Conservation (phyloP, 2,888 invertebrate species). For the Carcina quercana region DNA sequence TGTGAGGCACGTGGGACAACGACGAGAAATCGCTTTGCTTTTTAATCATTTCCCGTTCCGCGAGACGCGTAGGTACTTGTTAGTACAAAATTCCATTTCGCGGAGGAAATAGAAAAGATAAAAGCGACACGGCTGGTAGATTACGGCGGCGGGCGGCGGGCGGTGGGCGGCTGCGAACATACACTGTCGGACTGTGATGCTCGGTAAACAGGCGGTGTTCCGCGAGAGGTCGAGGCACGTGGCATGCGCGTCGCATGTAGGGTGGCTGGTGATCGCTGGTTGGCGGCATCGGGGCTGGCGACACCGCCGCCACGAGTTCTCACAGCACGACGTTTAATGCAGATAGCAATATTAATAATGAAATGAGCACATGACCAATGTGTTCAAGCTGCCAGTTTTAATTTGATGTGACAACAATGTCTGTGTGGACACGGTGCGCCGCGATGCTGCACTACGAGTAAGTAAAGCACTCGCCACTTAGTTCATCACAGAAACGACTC, state of each 20-base stretch:
- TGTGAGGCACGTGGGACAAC: no score
- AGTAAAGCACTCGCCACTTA: no score
- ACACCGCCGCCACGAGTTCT: constrained; percentile 7
- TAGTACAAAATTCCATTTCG: no score
- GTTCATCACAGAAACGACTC: no score
- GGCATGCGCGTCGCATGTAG: constrained; percentile 5
- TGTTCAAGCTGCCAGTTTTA: no score
- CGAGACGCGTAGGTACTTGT: no score
- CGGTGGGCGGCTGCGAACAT: neutral
- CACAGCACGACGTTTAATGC: neutral
- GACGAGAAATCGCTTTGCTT: no score
- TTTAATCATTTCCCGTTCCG: no score
- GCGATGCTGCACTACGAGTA: neutral
- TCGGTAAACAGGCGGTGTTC: no score
- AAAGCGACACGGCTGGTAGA: neutral
- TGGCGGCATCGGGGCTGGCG: no score
- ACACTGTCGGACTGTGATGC: no score
- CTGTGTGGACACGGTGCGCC: neutral
- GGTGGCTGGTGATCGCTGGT: constrained; percentile 9
- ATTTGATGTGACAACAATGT: neutral
- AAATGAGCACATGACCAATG: neutral
- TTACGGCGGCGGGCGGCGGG: neutral
- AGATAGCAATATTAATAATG: neutral
- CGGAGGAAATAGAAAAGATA: neutral
- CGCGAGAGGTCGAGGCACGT: neutral